These are phyloP conservation scores for Tapirus terrestris DNA, from an alignment of 2,113 vertebrate species.

Conservation along the genomic window DNA sequence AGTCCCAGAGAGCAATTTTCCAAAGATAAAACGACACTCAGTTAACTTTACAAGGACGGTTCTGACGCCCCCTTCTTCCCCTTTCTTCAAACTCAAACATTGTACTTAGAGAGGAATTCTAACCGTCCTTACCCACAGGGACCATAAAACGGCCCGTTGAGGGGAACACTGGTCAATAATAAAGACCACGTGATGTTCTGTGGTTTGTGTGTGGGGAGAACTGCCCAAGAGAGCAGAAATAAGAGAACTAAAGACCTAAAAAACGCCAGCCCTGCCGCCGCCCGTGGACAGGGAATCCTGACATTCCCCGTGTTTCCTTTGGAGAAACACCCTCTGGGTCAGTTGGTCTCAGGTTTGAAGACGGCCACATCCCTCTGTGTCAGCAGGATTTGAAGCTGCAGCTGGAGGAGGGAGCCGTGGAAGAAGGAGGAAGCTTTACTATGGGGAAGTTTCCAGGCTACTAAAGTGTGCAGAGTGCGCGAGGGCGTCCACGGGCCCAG, in stretches of 20 bases:
- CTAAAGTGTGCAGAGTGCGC: not conserved
- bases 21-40: not conserved
- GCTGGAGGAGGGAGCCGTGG: not conserved
- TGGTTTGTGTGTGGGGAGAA: conserved; percentile 45
- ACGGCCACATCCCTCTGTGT: not conserved
- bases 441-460: not conserved
- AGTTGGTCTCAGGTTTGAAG: not conserved
- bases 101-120: not conserved
- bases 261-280: not conserved
- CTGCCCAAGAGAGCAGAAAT: not conserved
- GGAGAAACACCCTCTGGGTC: not conserved
- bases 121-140: fast-evolving
- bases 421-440: not conserved
- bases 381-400: not conserved
- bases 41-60: no score
- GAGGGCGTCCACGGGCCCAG: not conserved
- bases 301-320: fast-evolving
- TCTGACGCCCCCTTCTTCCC: not conserved
- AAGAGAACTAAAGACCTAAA: not conserved
- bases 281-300: fast-evolving
- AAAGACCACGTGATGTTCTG: conserved; percentile 52
- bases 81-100: not conserved
- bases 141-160: fast-evolving
- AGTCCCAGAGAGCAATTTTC: not conserved
- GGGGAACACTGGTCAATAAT: conserved; percentile 23